Evolutionary conservation across 2,888 invertebrate genomes (phyloP), one percentile per base, ranked within the genome.

Genomic region (Galerucella pusilla): DNA sequence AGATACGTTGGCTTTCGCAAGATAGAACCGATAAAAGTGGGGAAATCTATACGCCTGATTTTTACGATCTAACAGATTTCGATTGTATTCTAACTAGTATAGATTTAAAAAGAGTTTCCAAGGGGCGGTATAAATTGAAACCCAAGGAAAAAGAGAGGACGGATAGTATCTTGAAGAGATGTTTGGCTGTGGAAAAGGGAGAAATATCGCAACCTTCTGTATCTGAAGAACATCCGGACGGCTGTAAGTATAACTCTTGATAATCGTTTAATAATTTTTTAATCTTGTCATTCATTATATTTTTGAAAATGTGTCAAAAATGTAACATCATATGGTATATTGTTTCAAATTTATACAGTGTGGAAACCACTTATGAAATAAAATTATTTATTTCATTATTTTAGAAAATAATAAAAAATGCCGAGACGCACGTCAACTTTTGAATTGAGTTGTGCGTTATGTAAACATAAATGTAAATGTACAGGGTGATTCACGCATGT

Each of bases 11-110:
- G 97, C 89, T 97, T 69, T 94, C 95, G 0, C 94, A 95, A 85
- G 93, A 94, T 81, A 92, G 92, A 87, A 57, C 16, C 35, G 77
- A 77, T 20, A 74, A 71, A 35, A 71, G 71, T 52, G 77, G 75
- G 4, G 77, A 77, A 59, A 74, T 77, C 16, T 77, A 77, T 49
- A 77, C 94, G 76, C 95, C 96, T 0, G 97, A 97, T 88, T 97
- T 96, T 88, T 95, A 96, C 86, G 97, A 97, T 86, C 90, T 91
- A 78, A 97, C 95, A 83, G 94, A 95, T 87, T 95, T 96, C 89
- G 96, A 96, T 87, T 96, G 96, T 87, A 95, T 96, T 86, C 90
- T 95, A 81, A 96, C 97, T 9, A 96, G 96, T 80, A 90, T 97
- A 77, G 94, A 93, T 80, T 88, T 97, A 87, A 90, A 91, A 60